Evolutionary conservation across 2,113 vertebrate genomes (phyloP).

Genomic region (Cygnus atratus): DNA sequence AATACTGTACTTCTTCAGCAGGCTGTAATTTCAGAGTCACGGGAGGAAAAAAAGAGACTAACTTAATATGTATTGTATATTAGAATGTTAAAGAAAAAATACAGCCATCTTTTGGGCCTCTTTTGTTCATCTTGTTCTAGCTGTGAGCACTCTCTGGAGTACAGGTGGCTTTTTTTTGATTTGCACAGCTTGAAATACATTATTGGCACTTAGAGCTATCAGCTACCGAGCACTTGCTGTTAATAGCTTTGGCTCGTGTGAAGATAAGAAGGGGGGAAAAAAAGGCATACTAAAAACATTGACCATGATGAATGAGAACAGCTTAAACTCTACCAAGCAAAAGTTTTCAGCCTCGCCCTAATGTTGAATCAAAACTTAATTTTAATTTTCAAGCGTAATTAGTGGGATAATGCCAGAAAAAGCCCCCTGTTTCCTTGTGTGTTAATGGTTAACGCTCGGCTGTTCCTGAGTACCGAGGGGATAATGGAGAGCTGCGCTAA

Average conservation of each 20-base stretch:
- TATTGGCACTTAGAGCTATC: slow-evolving; percentile 3
- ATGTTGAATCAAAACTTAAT: neutral
- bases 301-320: neutral
- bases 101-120: neutral
- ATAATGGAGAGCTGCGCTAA: neutral
- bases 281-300: neutral
- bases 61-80: neutral
- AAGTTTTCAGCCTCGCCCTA: neutral
- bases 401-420: neutral
- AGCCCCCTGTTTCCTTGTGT: neutral
- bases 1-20: neutral
- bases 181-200: neutral
- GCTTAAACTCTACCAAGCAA: neutral
- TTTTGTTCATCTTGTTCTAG: neutral
- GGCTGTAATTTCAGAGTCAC: neutral
- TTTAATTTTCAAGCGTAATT: neutral
- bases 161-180: neutral
- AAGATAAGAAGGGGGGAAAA: neutral
- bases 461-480: neutral
- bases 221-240: neutral
- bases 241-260: neutral
- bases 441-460: neutral
- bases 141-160: neutral
- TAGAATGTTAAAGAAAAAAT: neutral
- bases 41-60: neutral